Evolutionary conservation across 2,113 vertebrate genomes (phyloP).

Genomic region (Crotophaga sulcirostris): DNA sequence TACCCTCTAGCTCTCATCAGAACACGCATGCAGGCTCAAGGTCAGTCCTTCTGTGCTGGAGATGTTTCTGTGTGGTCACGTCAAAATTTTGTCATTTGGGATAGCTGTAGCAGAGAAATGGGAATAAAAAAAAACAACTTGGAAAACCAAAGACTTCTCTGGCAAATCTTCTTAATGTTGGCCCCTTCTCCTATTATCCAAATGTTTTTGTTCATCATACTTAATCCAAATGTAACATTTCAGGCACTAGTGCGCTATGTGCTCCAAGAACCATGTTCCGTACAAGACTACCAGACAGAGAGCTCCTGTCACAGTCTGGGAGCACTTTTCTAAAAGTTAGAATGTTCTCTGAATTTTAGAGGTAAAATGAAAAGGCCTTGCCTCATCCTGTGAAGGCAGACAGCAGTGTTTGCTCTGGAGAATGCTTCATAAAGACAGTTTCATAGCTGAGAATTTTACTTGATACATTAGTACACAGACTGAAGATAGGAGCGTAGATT

Average conservation of each 20-base stretch:
- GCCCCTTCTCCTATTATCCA: not conserved
- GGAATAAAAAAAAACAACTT: not conserved
- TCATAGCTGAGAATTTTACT: not conserved
- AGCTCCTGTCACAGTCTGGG: not conserved
- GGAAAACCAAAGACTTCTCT: not conserved
- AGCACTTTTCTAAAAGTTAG: not conserved
- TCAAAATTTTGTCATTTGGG: not conserved
- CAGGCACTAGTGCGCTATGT: not conserved
- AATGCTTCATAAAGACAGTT: not conserved
- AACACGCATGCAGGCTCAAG: slow-evolving; percentile 95
- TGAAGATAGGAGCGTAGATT: not conserved
- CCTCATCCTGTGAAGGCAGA: not conserved
- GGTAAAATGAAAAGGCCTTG: not conserved
- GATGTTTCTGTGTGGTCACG: not conserved
- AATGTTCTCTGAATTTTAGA: not conserved
- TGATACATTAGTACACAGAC: not conserved
- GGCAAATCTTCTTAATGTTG: not conserved
- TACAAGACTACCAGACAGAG: not conserved
- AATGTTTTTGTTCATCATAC: not conserved
- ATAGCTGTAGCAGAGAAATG: not conserved
- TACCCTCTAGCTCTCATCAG: slow-evolving; percentile 90
- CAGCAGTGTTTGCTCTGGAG: not conserved
- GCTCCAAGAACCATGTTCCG: not conserved
- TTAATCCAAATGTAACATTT: not conserved
- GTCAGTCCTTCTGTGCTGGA: slow-evolving; percentile 64